These are phyloP conservation scores for Glaucopsyche alexis DNA, from an alignment of 2,888 invertebrate genomes.

Conservation along the genomic window DNA sequence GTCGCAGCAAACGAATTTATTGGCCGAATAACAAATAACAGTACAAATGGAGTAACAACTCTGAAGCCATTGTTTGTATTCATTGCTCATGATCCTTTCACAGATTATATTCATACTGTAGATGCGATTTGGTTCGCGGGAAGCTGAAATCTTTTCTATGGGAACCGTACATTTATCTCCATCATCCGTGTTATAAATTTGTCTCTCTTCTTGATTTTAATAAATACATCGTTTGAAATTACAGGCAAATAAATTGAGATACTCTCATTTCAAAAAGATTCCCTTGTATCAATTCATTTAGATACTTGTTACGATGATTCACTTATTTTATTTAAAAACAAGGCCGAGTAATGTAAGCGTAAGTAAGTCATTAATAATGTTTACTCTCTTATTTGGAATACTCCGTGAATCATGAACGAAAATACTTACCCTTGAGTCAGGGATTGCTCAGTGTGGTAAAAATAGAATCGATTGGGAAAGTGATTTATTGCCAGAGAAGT, in stretches of 20 bases:
- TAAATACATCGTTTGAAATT: no score
- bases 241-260: no score
- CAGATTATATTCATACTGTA: not conserved
- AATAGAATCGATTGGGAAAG: conserved; percentile 12
- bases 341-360: conserved; percentile 14
- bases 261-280: no score
- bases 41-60: conserved; percentile 14
- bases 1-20: conserved; percentile 3
- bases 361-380: conserved; percentile 16
- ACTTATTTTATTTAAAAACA: not conserved
- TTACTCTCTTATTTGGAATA: conserved; percentile 1
- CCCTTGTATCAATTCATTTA: no score
- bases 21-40: not conserved
- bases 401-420: not conserved
- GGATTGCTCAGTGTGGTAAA: not conserved
- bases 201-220: no score
- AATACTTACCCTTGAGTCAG: conserved; percentile 9
- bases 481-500: not conserved
- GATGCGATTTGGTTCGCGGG: not conserved
- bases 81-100: not conserved
- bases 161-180: no score
- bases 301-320: not conserved
- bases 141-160: no score
- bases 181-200: no score
- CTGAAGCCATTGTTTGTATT: not conserved